Evolutionary conservation across 1,140 invertebrate genomes (phyloP), one percentile per base, ranked within the genome.

Genomic region (Drosophila kohkoa): DNA sequence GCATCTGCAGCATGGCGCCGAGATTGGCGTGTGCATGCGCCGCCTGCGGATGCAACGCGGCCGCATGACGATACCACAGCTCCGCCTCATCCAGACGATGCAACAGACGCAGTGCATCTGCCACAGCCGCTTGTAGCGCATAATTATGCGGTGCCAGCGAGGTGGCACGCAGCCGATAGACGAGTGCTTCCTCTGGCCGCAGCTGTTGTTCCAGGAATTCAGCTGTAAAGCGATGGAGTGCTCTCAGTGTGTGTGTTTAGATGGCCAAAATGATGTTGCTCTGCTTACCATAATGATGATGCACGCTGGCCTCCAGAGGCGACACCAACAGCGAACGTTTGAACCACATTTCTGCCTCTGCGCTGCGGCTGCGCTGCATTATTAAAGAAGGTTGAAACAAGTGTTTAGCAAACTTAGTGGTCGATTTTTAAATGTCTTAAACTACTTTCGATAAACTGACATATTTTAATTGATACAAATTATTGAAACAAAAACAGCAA

Each of bases 1-100:
- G 98, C 68, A 98, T 93, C 92, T 99, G 98, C 13, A 98, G 94
- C 90, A 99, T 99, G 46, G 98, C 98, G 5, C 98, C 98, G 13
- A 99, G 93, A 92, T 99, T 99, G 87, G 98, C 97, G 92, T 98
- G 97, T 57, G 96, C 96, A 67, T 96, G 95, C 0, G 97, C 96
- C 75, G 98, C 96, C 59, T 76, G 64, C 0, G 91, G 92, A 16
- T 91, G 79, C 63, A 92, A 58, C 30, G 55, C 75, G 13, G 83
- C 91, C 90, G 97, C 96, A 81, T 95, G 94, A 51, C 95, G 94
- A 93, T 99, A 99, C 95, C 96, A 97, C 54, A 95, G 92, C 90
- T 99, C 97, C 1, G 98, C 97, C 58, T 96, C 95, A 2, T 94
- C 92, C 77, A 96, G 96, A 41, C 96, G 94, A n/a, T 96, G 95